Evolutionary conservation across 2,113 vertebrate genomes (phyloP).

Genomic region (Tachysurus fulvidraco): DNA sequence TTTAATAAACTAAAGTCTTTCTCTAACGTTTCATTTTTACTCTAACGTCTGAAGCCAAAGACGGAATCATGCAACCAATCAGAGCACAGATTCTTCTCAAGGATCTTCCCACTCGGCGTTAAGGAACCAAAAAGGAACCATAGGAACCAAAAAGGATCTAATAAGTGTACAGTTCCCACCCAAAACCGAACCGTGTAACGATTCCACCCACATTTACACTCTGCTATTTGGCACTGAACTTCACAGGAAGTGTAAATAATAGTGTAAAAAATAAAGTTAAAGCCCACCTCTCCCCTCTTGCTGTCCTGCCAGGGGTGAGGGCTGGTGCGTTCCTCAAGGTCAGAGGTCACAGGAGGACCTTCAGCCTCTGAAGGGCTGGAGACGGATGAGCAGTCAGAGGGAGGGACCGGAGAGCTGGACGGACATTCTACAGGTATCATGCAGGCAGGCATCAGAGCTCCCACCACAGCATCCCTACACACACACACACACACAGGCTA

Average conservation of each 20-base stretch:
- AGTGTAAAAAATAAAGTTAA: background rate
- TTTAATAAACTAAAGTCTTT: too few relatives aligned
- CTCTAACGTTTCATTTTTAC: too few relatives aligned
- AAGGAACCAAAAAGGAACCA: background rate
- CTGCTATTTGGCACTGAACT: background rate
- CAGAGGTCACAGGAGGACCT: slow-evolving; percentile 74
- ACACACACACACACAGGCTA: background rate
- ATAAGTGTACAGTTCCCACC: background rate
- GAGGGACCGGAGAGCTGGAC: slow-evolving; percentile 83
- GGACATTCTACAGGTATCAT: slow-evolving; percentile 96
- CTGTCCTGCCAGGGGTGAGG: slow-evolving; percentile 91
- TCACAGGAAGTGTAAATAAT: background rate
- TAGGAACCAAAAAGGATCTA: background rate
- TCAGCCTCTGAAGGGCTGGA: slow-evolving; percentile 84
- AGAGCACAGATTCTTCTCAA: background rate
- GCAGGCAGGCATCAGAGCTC: slow-evolving; percentile 92
- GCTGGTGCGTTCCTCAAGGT: slow-evolving; percentile 84
- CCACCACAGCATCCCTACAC: slow-evolving; percentile 88
- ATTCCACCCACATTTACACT: background rate
- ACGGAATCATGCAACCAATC: background rate
- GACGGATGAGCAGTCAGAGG: slow-evolving; percentile 79
- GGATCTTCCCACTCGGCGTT: background rate
- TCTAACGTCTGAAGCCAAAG: background rate
- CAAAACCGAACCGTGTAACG: too few relatives aligned
- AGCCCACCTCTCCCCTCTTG: slow-evolving; percentile 85